Percentiles rank a stretch among this genome's conserved stretches.
Evolutionary conservation across 2,797 vertebrate species (phyloP).

Genomic region (Centropyge bicolor): DNA sequence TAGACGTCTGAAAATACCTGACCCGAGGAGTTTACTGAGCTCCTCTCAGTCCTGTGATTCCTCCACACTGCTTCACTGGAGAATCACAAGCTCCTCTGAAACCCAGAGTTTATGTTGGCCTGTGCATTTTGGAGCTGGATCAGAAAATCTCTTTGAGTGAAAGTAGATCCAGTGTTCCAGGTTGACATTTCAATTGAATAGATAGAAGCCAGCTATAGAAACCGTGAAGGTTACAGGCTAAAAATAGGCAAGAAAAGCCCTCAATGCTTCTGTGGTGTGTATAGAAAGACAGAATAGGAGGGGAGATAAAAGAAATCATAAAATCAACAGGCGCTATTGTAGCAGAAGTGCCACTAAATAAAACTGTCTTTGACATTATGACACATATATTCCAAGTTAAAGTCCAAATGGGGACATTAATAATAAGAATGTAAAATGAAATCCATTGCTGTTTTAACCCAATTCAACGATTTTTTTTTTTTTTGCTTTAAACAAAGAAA

Average conservation of each 20-base stretch:
- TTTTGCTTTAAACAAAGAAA: conserved; percentile 44
- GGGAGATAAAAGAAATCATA: neutral
- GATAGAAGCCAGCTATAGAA: conserved; percentile 66
- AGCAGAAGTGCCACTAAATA: neutral
- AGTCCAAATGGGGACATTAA: neutral
- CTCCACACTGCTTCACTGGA: neutral
- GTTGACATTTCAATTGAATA: conserved; percentile 79
- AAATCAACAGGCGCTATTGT: neutral
- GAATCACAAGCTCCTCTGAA: conserved; percentile 2
- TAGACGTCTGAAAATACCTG: conserved; percentile 10
- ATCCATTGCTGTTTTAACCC: conserved; percentile 9
- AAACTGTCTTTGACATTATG: neutral
- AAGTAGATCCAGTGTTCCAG: conserved; percentile 30
- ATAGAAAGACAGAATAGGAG: conserved; percentile 1
- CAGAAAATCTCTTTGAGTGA: conserved; percentile 18
- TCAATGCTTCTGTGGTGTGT: neutral
- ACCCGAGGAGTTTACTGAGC: neutral
- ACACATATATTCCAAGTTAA: too few species aligned
- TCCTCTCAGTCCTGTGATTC: neutral
- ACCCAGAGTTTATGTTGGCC: neutral
- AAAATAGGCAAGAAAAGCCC: conserved; percentile 65
- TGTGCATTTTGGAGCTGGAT: conserved; percentile 24
- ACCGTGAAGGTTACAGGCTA: conserved; percentile 73
- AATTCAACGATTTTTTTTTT: too few species aligned
- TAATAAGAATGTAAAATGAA: neutral